Evolutionary conservation across 2,113 vertebrate species (phyloP).

Genomic region (Machaerirhynchus nigripectus): DNA sequence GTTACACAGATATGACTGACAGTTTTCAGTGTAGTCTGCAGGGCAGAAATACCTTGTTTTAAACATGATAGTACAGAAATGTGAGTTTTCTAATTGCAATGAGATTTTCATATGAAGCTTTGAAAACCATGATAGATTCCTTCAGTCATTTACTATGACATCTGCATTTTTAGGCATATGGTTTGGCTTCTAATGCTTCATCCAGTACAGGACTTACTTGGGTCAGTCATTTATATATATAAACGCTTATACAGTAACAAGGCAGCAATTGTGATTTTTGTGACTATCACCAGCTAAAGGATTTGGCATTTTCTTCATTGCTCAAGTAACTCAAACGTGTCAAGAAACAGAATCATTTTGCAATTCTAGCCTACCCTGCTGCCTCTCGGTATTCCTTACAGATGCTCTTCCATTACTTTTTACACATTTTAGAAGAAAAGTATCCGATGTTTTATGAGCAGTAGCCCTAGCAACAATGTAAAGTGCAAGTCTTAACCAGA

Average conservation of each 20-base stretch:
- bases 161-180: background rate
- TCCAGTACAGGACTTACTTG: background rate
- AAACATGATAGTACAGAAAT: background rate
- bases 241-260: background rate
- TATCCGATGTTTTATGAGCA: background rate
- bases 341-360: background rate
- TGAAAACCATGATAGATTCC: background rate
- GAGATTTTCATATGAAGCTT: background rate
- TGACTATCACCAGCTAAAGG: background rate
- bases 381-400: background rate
- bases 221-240: background rate
- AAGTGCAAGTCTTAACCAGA: background rate
- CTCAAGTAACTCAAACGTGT: background rate
- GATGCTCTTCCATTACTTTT: background rate
- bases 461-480: background rate
- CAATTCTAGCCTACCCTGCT: background rate
- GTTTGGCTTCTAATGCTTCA: background rate
- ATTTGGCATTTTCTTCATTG: background rate
- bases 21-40: background rate
- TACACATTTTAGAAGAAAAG: background rate
- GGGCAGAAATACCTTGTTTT: background rate
- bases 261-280: background rate
- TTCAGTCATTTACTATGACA: background rate
- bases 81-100: background rate
- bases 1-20: background rate